Percentiles rank a stretch among this genome's conserved stretches.
Evolutionary conservation across 2,888 invertebrate genomes (phyloP).

Genomic region (Criorhina ranunculi): DNA sequence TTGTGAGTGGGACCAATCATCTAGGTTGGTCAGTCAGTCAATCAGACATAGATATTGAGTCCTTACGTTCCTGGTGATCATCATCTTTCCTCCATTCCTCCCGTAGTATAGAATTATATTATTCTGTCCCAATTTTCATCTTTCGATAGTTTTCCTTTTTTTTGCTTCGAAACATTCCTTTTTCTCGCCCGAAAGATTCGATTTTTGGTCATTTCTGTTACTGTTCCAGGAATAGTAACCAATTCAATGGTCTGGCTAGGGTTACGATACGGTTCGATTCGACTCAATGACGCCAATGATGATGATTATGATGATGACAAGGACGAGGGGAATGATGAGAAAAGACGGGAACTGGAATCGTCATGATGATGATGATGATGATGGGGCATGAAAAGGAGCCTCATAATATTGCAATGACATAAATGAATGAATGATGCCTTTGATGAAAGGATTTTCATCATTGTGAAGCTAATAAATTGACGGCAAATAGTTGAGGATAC

Average conservation of each 20-base stretch:
- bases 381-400: conserved; percentile 65
- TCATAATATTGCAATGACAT: conserved; percentile 73
- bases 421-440: conserved; percentile 75
- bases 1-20: conserved; percentile 54
- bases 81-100: conserved; percentile 15
- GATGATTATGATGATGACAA: conserved; percentile 40
- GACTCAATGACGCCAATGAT: conserved; percentile 66
- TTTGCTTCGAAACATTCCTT: background rate
- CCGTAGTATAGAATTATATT: conserved; percentile 42
- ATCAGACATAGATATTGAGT: conserved; percentile 68
- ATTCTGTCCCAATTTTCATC: conserved; percentile 58
- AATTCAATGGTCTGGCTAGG: conserved; percentile 50
- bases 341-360: conserved; percentile 9
- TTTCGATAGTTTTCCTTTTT: conserved; percentile 47
- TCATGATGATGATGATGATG: conserved; percentile 35
- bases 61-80: conserved; percentile 51
- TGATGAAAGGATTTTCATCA: conserved; percentile 75
- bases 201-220: conserved; percentile 47
- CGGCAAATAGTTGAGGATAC: conserved; percentile 45
- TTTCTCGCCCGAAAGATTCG: conserved; percentile 22
- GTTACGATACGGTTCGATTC: conserved; percentile 69
- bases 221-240: conserved; percentile 29
- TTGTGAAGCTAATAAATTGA: conserved; percentile 73
- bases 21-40: conserved; percentile 66
- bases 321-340: background rate